Conservation (phyloP, 2,797 vertebrate genomes). For the Peromyscus eremicus region DNA sequence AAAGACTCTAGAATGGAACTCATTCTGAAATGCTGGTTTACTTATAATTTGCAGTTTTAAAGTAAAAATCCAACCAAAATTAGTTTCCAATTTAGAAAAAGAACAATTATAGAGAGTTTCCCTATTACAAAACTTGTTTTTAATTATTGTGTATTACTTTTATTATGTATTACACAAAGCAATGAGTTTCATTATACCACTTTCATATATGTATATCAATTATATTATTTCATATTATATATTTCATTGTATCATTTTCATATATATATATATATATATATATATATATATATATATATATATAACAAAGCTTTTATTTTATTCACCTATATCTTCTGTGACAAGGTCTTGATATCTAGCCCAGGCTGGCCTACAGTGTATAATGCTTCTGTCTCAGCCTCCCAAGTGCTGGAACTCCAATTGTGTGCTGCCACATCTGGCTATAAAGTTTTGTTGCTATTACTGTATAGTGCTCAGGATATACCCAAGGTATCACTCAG, state of each 20-base stretch:
- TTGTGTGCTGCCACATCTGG: background rate
- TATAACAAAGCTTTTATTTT: slow-evolving; percentile 1
- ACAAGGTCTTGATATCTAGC: background rate
- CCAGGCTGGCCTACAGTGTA: background rate
- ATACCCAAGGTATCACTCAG: background rate
- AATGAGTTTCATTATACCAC: background rate
- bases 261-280: background rate
- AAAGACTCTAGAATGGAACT: slow-evolving; percentile 32
- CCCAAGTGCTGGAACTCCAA: background rate
- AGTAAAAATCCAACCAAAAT: slow-evolving; percentile 57
- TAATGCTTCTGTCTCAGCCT: background rate
- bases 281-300: background rate
- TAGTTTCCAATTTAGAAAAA: slow-evolving; percentile 53
- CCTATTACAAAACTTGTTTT: slow-evolving; percentile 24
- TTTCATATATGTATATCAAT: background rate
- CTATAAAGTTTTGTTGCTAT: background rate
- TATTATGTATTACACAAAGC: background rate
- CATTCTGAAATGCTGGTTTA: slow-evolving; percentile 65
- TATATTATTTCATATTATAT: background rate
- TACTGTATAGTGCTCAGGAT: background rate
- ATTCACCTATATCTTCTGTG: background rate
- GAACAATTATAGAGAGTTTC: background rate
- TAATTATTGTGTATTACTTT: background rate
- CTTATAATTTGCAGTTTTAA: slow-evolving; percentile 55
- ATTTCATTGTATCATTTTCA: background rate